Percentiles rank a stretch among this genome's conserved stretches.
Evolutionary conservation across 2,113 vertebrate genomes (phyloP).

Genomic region (Rhea americana): DNA sequence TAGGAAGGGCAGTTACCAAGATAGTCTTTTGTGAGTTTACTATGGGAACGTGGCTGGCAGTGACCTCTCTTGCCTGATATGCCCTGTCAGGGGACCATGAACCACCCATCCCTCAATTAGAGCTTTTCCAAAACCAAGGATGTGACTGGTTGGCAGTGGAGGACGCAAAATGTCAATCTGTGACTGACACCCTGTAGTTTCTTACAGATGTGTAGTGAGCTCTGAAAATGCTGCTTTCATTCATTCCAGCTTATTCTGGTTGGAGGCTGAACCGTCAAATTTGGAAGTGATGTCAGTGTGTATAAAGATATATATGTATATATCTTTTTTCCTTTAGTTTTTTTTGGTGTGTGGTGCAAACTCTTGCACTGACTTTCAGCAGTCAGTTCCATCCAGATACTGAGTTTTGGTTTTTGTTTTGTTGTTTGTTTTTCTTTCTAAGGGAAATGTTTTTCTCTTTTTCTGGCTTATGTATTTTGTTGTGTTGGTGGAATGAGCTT

Average conservation of each 20-base stretch:
- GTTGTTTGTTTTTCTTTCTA: background rate
- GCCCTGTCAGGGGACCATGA: background rate
- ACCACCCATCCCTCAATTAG: background rate
- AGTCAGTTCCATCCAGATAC: background rate
- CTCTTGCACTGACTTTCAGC: background rate
- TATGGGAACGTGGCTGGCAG: background rate
- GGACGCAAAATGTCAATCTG: background rate
- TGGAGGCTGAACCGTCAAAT: background rate
- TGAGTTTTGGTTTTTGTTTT: background rate
- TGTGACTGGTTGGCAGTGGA: background rate
- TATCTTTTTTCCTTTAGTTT: background rate
- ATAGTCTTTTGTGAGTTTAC: background rate
- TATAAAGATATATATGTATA: too few species aligned
- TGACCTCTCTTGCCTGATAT: background rate
- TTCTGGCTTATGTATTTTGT: background rate
- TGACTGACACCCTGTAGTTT: conserved; percentile 55
- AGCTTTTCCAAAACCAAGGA: conserved; percentile 23
- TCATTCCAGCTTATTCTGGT: background rate
- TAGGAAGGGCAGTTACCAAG: background rate
- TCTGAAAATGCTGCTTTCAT: conserved; percentile 21
- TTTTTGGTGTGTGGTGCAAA: background rate
- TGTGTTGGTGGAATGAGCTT: background rate
- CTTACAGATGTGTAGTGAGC: conserved; percentile 4
- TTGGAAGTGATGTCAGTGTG: background rate
- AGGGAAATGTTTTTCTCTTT: background rate